Evolutionary conservation across 2,797 vertebrate species (phyloP), one percentile per base, ranked within the genome.

Genomic region (Coilia nasus): DNA sequence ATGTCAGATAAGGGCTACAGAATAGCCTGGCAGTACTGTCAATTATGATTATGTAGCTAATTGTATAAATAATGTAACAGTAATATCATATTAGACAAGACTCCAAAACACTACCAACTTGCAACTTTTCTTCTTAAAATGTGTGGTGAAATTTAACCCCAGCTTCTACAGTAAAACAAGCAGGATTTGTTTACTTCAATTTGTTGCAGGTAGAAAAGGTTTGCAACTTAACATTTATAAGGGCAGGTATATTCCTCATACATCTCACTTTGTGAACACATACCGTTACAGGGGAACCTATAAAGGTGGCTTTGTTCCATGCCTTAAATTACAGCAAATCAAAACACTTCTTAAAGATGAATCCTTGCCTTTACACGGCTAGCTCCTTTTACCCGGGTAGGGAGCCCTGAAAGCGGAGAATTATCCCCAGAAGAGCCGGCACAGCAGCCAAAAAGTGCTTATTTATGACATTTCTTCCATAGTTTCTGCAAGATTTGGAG

Each of bases 401-500:
- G 75, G 71, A 25, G 64, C 82, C 82, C 28, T 21, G 81, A 87
- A 83, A 86, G 86, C 78, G 64, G 82, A 54, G 50, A 88, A 86
- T 85, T 31, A 87, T 82, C 83, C 86, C 89, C 85, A 23, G 23
- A 56, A 41, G 87, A 85, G 47, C 46, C 80, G 35, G 83, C 86
- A 67, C 80, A 86, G 83, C 81, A 78, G 81, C 81, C 41, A 84
- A 82, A 86, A 90, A 82, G 50, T 86, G 83, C 67, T 87, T 90
- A 88, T 88, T 87, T 88, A 85, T 86, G 87, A 82, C 57, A 82
- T 87, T 88, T 88, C 84, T 44, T 67, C 86, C 64, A 82, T 88
- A 83, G 85, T 85, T 87, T 83, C 84, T 31, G 83, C 75, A 84
- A 87, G 85, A 88, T 89, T 88, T 83, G 87, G 59, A 41, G 71